Conservation (phyloP, 2,113 vertebrate genomes). For the Falco punctatus region DNA sequence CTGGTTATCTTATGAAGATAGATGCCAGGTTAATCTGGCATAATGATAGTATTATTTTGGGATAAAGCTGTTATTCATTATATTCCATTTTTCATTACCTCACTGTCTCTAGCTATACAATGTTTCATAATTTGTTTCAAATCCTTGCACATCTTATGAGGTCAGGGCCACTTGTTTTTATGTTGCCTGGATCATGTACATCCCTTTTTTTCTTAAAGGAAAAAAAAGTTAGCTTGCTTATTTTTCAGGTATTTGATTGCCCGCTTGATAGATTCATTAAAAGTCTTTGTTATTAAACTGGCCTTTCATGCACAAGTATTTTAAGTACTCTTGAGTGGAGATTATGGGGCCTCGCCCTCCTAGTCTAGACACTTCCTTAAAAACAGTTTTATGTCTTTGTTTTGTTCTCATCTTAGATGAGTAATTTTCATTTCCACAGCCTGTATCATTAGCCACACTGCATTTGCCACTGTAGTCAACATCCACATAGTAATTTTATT, state of each 20-base stretch:
- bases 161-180: neutral
- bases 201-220: neutral
- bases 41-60: neutral
- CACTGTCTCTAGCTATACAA: neutral
- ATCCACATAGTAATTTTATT: constrained; percentile 33
- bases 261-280: neutral
- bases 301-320: neutral
- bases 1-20: neutral
- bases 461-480: constrained; percentile 17
- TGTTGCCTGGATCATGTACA: neutral
- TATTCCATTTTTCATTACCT: neutral
- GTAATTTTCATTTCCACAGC: constrained; percentile 19
- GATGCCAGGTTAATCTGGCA: neutral
- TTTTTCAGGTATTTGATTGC: constrained; percentile 3
- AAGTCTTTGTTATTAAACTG: neutral
- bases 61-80: neutral
- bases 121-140: neutral
- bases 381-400: constrained; percentile 32
- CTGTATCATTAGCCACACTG: neutral
- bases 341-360: neutral
- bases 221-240: neutral
- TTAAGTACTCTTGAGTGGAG: neutral
- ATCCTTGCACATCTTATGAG: neutral
- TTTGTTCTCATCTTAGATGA: constrained; percentile 28
- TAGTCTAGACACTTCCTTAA: neutral